Base-by-base conservation (phyloP, 2,888 invertebrate species). In the Lasioglossum calceatum region DNA sequence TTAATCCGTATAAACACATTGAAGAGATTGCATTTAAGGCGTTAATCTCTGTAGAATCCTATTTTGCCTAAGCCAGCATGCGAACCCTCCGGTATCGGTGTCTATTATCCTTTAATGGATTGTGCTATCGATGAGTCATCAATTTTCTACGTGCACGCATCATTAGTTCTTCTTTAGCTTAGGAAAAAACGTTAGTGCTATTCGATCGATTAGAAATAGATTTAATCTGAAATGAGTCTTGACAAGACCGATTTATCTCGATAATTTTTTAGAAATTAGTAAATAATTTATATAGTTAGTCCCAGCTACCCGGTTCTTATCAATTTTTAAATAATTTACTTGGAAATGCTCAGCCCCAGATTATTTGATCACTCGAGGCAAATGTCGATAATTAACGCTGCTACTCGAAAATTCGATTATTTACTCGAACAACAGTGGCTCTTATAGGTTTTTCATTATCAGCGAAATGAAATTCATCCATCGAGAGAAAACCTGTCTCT, bases 1-100 rank as follows among this genome's bases (percentile, higher is more conserved):
- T 82, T 75, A 72, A 81, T 81, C 80, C 67, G 58, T 80, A 44
- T 76, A 50, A 77, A 73, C 42, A 39, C n/a, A 67, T 70, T 67
- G 74, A 77, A 47, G 50, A 44, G 71, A 67, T 36, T 67, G 10
- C 23, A 10, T 67, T 32, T 7, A 10, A n/a, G n/a, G 39, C 47
- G 77, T 72, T 85, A 85, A 85, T 71, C 58, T 54, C 14, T 4
- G 23, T 64, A 75, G 72, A 86, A 86, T 81, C 71, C 85, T 27
- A 76, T 61, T 75, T 42, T 27, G 44, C 27, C 73, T 79, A 82
- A 74, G 71, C 61, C 77, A 27, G 19, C 27, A n/a, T 72, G n/a
- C 75, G 81, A 86, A 78, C 74, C 70, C 54, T 71, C 16, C 23
- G 10, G 47, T 70, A 39, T 39, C 32, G 54, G 32, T 23, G 44